Evolutionary conservation across 2,888 invertebrate genomes (phyloP).

Genomic region (Dioctria rufipes): DNA sequence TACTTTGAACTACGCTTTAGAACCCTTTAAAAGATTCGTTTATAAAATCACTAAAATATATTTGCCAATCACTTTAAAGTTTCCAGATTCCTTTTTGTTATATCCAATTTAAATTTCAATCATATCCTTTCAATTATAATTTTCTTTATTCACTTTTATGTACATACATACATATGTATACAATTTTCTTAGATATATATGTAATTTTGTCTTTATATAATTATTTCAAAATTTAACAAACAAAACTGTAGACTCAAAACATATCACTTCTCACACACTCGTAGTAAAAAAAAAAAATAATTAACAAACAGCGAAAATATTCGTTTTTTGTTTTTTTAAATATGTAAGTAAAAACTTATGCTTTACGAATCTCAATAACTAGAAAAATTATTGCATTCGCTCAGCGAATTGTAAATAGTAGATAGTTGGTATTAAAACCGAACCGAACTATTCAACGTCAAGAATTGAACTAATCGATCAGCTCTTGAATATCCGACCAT

Average conservation of each 20-base stretch:
- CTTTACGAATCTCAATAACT: conserved; percentile 45
- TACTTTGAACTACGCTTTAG: conserved; percentile 44
- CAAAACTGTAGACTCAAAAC: conserved; percentile 7
- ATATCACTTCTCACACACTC: conserved; percentile 9
- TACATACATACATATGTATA: no score
- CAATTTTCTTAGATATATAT: no score
- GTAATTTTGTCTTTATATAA: no score
- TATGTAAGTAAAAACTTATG: background rate
- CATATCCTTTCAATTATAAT: background rate
- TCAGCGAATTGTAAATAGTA: background rate
- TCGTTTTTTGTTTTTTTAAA: no score
- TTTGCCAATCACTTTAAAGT: conserved; percentile 6
- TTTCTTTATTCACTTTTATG: no score
- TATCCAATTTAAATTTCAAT: conserved; percentile 5
- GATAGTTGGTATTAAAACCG: conserved; percentile 50
- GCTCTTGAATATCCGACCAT: conserved; percentile 60
- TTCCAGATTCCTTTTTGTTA: background rate
- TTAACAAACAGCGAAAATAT: no score
- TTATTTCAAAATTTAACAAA: conserved; percentile 13
- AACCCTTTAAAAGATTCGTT: conserved; percentile 1
- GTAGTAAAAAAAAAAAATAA: no score
- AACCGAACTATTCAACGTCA: conserved; percentile 71
- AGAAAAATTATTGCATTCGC: conserved; percentile 44
- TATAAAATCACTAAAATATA: conserved; percentile 16
- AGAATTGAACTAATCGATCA: conserved; percentile 69